Base-by-base conservation (phyloP, 2,888 invertebrate species). In the Spilosoma lubricipeda region DNA sequence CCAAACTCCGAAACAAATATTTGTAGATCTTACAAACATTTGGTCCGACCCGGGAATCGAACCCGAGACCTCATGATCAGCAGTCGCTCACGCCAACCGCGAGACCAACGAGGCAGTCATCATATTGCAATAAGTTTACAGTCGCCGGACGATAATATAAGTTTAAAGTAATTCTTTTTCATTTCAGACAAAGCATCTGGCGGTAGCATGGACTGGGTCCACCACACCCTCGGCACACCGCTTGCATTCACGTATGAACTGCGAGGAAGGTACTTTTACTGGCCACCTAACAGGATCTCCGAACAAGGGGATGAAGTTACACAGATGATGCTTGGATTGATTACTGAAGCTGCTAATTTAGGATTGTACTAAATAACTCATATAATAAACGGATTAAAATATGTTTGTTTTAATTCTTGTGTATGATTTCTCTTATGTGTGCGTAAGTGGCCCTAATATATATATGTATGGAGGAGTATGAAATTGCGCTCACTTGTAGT, bases 191-290 rank as follows among this genome's bases (percentile, higher is more conserved):
- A 94, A 76, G 96, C 96, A 0, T 96, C 96, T 39, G 97, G 97
- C 0, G 94, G 96, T 39, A 96, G 96, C 76, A 95, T 96, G 90
- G 97, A 97, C 86, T 97, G 97, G 97, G 97, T 96, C 0, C 96
- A 97, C 52, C 94, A 95, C 2, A 90, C 90, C 0, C 91, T 96
- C 0, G 96, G 96, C 0, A 96, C 96, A 0, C 96, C 95, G 0
- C 94, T 97, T 69, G 94, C 96, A 0, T 97, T 96, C 87, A 97
- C 97, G 0, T 96, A 97, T 71, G 97, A 98, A 86, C 94, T 97
- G 1, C 94, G 98, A 5, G 98, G 98, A 70, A 93, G 87, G 0
- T 97, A 97, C 36, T 93, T 94, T 79, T 96, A 96, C 89, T 98
- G 98, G 87, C 98, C 98, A 0, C 92, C 97, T 0, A 91, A 92